These are phyloP conservation scores for Deilephila elpenor DNA, from an alignment of 2,888 invertebrate genomes.

Conservation along the genomic window DNA sequence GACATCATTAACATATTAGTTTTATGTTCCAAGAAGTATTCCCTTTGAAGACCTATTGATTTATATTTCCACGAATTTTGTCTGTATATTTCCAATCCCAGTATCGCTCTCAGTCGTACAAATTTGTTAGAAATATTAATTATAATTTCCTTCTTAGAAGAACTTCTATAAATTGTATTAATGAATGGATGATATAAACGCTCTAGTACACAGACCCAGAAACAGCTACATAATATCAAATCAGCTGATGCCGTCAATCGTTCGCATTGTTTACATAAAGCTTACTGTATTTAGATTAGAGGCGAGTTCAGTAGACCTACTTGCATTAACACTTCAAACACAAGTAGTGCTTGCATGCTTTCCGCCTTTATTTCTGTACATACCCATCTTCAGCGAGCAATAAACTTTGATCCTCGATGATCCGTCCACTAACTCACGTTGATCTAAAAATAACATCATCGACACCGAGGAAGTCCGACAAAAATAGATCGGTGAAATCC, in stretches of 20 bases:
- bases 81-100: background rate
- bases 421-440: conserved; percentile 58
- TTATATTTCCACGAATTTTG: background rate
- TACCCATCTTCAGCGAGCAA: conserved; percentile 49
- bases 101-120: background rate
- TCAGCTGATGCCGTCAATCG: conserved; percentile 10
- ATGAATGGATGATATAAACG: too few species aligned
- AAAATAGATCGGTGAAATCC: conserved; percentile 72
- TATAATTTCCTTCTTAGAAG: too few species aligned
- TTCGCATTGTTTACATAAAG: background rate
- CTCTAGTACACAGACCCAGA: background rate
- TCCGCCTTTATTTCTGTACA: conserved; percentile 27
- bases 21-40: conserved; percentile 1
- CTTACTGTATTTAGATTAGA: conserved; percentile 20
- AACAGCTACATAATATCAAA: background rate
- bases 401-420: conserved; percentile 70
- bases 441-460: conserved; percentile 53
- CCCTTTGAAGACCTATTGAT: background rate
- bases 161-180: too few species aligned
- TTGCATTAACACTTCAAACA: conserved; percentile 25
- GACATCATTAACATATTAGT: background rate
- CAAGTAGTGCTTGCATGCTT: conserved; percentile 24
- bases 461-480: conserved; percentile 54
- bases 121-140: too few species aligned
- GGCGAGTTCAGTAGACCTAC: conserved; percentile 12